Base-by-base conservation (phyloP, 2,797 vertebrate genomes). In the Sebastes oblongus region DNA sequence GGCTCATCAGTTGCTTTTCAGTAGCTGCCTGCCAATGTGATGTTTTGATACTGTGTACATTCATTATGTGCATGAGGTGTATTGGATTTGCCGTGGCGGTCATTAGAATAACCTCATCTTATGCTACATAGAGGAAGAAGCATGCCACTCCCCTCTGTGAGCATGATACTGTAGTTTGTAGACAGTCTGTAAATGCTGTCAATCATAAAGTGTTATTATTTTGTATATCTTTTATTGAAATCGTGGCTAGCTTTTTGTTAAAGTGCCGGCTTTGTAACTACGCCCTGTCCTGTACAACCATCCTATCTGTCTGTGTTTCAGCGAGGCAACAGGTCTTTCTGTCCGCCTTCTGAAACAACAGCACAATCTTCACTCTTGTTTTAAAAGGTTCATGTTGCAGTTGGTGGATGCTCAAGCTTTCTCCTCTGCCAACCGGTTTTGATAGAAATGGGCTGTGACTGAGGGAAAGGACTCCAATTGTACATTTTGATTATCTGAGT, bases 1-100 rank as follows among this genome's bases (percentile, higher is more conserved):
- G 75, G 80, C 84, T 91, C 82, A 76, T 85, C 78, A 77, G 84
- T 85, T 89, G 79, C 86, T 91, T 72, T 87, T 76, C 58, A 78
- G 87, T 91, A 92, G 89, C 88, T 89, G 80, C 87, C 83, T 91
- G 88, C 85, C 87, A 89, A 91, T 92, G 87, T 93, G 90, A 91
- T 83, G 84, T 93, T 91, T 90, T 86, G 84, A 86, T 92, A 86
- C 85, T 85, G 92, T 87, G 80, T 94, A 86, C 90, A 90, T 88
- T 89, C 42, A 85, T 73, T 52, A 86, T 86, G 89, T 93, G 91
- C 91, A 93, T 92, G 92, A 93, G 85, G 86, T 88, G 90, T 89
- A 77, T 82, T 93, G 87, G 84, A 89, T 89, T 87, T 88, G 75
- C 84, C 52, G 81, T 88, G 89, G 81, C 71, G 54, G 84, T 85